Evolutionary conservation across 1,140 invertebrate species (phyloP), one percentile per base, ranked within the genome.

Genomic region (Drosophila bocki): DNA sequence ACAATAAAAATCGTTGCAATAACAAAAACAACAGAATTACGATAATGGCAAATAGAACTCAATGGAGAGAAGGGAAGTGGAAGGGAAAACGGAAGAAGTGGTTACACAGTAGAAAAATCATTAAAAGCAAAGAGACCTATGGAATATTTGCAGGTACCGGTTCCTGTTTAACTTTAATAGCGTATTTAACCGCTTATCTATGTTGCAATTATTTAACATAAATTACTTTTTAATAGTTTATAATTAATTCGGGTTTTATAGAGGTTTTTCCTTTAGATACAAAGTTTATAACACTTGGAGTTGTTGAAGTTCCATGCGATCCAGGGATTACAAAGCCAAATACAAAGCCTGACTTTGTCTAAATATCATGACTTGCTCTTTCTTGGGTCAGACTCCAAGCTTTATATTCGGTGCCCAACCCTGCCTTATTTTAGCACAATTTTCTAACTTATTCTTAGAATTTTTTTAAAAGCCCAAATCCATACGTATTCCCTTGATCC

Each of bases 1-100:
- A 76, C 70, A 82, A 75, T 78, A 75, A 86, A 80, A 75, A 77
- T 69, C 50, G 53, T 22, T 45, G 26, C 22, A 58, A 26, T 54
- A 58, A 53, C 39, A 51, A 42, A 64, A 79, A 60, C 64, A 78
- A 45, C 61, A 75, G 72, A 83, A 75, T 64, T 63, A 80, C 83
- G 80, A 87, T 87, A 87, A 88, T 80, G 57, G 74, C 72, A 74
- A 63, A 70, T 56, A 78, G 68, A 65, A 71, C 19, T 11, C 29
- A 44, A 11, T 11, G 17, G 17, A 13, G 13, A 19, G 39, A 37
- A 33, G 48, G 26, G 37, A 47, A 56, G 41, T 50, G 47, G 17
- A 47, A 58, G 39, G 62, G 44, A 17, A 15, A 32, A 5, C 29
- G 35, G 15, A n/a, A 42, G 7, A 7, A 35, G 32, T 26, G 3